Evolutionary conservation across 2,888 invertebrate genomes (phyloP).

Genomic region (Blastobasis lacticolella): DNA sequence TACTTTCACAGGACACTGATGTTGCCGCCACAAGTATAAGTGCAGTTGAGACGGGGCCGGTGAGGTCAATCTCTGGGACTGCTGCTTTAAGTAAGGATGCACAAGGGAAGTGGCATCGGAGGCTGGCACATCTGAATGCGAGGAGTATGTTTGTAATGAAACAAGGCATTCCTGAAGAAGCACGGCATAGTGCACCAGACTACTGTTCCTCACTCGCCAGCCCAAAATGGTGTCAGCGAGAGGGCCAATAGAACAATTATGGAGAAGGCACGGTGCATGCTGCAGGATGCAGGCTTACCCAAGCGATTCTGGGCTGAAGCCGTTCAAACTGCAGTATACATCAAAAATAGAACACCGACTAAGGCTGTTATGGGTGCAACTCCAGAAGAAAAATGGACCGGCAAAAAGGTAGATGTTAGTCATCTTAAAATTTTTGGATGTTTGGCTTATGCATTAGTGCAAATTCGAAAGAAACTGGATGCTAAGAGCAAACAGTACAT

Average conservation of each 20-base stretch:
- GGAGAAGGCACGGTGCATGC: constrained; percentile 3
- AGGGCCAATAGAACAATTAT: constrained; percentile 2
- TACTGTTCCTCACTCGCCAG: constrained; percentile 1
- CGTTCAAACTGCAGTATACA: constrained; percentile 11
- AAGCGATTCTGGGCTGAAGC: constrained; percentile 16
- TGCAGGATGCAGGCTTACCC: constrained; percentile 10
- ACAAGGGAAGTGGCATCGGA: background rate
- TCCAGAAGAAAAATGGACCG: constrained; percentile 13
- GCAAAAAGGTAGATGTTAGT: constrained; percentile 8
- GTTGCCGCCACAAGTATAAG: background rate
- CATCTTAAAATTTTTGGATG: constrained; percentile 14
- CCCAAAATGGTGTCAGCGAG: constrained; percentile 7
- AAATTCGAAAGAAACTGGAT: constrained; percentile 12
- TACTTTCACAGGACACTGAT: background rate
- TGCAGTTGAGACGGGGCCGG: background rate
- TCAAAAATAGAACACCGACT: constrained; percentile 14
- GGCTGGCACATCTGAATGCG: background rate
- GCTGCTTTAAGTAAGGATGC: background rate
- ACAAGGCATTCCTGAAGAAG: background rate
- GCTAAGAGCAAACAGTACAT: constrained; percentile 8
- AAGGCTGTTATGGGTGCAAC: constrained; percentile 10
- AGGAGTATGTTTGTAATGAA: background rate
- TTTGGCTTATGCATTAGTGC: constrained; percentile 12
- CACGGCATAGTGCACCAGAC: constrained; percentile 6
- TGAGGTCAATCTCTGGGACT: background rate